Conservation (phyloP, 2,888 invertebrate species). For the Spicauda simplicius region DNA sequence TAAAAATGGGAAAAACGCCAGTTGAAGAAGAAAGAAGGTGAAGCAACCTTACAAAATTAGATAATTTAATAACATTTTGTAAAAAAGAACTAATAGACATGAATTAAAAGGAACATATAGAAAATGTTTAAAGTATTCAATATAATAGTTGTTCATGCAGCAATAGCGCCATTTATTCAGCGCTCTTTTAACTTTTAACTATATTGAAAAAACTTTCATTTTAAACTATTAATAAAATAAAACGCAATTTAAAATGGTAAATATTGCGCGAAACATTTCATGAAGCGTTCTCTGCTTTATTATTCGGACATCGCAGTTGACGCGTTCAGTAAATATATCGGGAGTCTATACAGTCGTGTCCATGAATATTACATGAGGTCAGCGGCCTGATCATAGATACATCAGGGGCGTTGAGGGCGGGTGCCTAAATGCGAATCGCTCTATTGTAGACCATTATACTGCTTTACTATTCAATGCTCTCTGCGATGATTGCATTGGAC, state of each 20-base stretch:
- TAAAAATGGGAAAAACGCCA: no score
- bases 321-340: conserved; percentile 69
- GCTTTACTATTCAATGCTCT: neutral
- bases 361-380: conserved; percentile 73
- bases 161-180: no score
- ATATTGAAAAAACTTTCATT: neutral
- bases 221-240: neutral
- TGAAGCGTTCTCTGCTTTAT: conserved; percentile 46
- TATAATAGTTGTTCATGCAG: no score
- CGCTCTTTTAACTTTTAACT: no score
- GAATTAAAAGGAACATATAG: no score
- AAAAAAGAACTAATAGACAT: no score
- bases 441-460: conserved; percentile 17
- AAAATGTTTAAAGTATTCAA: no score
- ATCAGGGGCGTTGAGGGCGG: conserved; percentile 15
- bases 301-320: conserved; percentile 56
- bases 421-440: conserved; percentile 31
- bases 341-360: conserved; percentile 49
- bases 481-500: neutral
- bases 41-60: no score
- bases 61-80: no score
- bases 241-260: neutral
- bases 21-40: no score
- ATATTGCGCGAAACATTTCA: neutral
- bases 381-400: conserved; percentile 53